Evolutionary conservation across 1,140 invertebrate species (phyloP).

Genomic region (Philopotamus ludificatus): DNA sequence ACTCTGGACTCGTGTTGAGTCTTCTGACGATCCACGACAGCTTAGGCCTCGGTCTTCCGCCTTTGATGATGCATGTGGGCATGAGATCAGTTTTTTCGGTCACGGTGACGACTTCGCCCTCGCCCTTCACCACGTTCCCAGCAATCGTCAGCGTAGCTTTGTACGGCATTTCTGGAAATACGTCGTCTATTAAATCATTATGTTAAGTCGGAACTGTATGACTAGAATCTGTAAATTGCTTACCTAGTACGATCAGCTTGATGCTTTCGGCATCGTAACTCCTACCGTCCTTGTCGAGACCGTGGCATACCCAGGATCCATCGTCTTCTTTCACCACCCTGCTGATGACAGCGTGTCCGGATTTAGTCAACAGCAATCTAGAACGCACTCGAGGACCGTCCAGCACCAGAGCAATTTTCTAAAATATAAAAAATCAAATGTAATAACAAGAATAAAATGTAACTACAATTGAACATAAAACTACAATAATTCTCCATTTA

Average conservation of each 20-base stretch:
- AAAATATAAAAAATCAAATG: constrained; percentile 18
- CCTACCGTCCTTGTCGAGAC: constrained; percentile 15
- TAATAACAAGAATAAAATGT: too few relatives aligned
- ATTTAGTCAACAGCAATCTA: constrained; percentile 18
- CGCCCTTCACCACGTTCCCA: constrained; percentile 6
- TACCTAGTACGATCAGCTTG: constrained; percentile 37
- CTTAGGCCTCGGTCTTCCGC: constrained; percentile 30
- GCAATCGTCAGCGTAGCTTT: constrained; percentile 13
- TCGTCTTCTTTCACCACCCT: constrained; percentile 33
- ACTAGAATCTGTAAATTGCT: constrained; percentile 1
- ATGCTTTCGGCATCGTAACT: constrained; percentile 28
- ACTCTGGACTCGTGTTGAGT: too few relatives aligned
- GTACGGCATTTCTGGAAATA: constrained; percentile 32
- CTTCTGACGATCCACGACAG: constrained; percentile 19
- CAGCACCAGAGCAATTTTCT: constrained; percentile 27
- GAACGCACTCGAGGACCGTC: constrained; percentile 17
- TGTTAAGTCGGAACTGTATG: background rate
- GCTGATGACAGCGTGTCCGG: constrained; percentile 28
- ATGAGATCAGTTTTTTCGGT: constrained; percentile 21
- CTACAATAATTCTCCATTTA: too few relatives aligned
- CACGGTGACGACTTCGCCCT: background rate
- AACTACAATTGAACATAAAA: too few relatives aligned
- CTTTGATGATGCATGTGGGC: constrained; percentile 27
- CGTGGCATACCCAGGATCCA: constrained; percentile 34
- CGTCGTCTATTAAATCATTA: background rate